phyloP scores from a whole-genome alignment of 2,797 vertebrate species.

The Uromys caudimaculatus region DNA sequence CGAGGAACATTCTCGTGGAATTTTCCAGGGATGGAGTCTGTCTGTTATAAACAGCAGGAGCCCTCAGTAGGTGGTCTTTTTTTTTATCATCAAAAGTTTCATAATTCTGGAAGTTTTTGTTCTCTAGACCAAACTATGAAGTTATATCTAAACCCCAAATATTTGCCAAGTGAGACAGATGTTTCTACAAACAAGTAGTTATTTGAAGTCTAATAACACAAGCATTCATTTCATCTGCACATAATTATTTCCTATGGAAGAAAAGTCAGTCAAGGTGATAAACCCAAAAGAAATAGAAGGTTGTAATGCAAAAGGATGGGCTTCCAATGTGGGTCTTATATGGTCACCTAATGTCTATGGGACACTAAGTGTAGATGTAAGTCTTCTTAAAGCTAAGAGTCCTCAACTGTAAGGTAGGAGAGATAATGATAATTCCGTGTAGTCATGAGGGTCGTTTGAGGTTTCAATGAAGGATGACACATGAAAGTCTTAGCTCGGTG shows the following conservation, averaged over 20 bases:
- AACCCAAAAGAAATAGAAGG: constrained; percentile 11
- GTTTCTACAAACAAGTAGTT: constrained; percentile 76
- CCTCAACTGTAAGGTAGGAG: constrained; percentile 47
- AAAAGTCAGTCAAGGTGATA: constrained; percentile 41
- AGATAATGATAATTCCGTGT: neutral
- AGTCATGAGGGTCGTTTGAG: neutral
- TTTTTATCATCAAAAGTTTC: constrained; percentile 72
- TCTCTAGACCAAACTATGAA: constrained; percentile 73
- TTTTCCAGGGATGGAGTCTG: constrained; percentile 24
- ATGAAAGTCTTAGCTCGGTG: neutral
- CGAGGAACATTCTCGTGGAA: neutral
- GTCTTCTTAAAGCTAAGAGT: neutral
- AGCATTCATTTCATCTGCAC: constrained; percentile 73
- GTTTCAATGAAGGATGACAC: neutral
- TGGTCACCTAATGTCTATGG: neutral
- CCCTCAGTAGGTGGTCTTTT: constrained; percentile 73
- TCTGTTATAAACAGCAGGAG: constrained; percentile 14
- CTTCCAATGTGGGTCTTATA: neutral
- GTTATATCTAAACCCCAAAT: constrained; percentile 69
- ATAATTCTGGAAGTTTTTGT: constrained; percentile 77
- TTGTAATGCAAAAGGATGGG: neutral
- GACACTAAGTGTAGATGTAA: neutral
- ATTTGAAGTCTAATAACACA: constrained; percentile 67
- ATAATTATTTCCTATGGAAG: constrained; percentile 64
- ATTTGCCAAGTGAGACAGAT: constrained; percentile 78